These are phyloP conservation scores for Philaethria dido DNA, from an alignment of 2,888 invertebrate species.

Conservation along the genomic window DNA sequence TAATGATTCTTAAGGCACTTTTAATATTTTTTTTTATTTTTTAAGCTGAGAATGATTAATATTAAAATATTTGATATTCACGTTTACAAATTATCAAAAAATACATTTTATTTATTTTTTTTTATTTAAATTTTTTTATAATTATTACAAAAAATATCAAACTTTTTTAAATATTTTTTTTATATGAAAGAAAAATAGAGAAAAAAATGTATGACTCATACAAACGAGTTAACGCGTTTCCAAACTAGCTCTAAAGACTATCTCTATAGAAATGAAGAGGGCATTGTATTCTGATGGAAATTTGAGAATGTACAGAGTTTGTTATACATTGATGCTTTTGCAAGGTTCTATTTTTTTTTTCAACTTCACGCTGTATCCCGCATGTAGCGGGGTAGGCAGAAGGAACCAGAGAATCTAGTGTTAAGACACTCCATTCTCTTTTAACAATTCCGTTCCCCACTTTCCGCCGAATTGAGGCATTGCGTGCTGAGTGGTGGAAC, in stretches of 20 bases:
- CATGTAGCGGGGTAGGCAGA: no score
- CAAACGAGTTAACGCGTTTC: conserved; percentile 21
- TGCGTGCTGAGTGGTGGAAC: no score
- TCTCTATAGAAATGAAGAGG: conserved; percentile 1
- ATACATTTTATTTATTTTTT: background rate
- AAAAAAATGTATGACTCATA: background rate
- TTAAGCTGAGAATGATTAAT: background rate
- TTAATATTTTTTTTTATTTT: background rate
- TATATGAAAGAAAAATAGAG: background rate
- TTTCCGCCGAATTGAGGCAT: no score
- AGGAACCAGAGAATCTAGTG: no score
- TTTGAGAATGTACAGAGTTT: background rate
- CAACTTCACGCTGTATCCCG: no score
- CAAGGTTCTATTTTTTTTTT: background rate
- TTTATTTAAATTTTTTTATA: background rate
- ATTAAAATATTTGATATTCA: background rate
- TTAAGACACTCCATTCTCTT: no score
- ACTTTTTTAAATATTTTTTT: background rate
- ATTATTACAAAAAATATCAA: background rate
- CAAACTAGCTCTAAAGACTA: conserved; percentile 26
- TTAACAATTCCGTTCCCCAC: no score
- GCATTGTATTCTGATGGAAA: background rate
- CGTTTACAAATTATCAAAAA: background rate
- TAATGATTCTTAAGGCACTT: background rate
- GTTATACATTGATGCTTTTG: conserved; percentile 12